Evolutionary conservation across 2,113 vertebrate genomes (phyloP).

Genomic region (Poicephalus meyeri): DNA sequence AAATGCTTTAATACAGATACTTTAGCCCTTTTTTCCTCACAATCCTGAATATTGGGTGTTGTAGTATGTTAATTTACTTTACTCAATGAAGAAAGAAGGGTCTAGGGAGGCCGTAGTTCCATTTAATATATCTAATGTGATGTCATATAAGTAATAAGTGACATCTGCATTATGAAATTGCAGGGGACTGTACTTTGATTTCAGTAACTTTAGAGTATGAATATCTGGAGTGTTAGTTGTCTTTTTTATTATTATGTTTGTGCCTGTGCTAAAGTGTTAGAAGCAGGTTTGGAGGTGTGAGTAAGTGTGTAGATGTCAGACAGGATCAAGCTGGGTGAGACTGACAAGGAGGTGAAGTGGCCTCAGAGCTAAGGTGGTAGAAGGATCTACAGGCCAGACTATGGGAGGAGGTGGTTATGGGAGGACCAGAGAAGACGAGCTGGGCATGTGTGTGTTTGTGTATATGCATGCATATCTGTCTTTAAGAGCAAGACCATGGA

Average conservation of each 20-base stretch:
- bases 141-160: not conserved
- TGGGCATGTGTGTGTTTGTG: not conserved
- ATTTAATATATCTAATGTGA: not conserved
- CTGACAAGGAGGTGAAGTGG: not conserved
- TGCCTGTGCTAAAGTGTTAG: fast-evolving
- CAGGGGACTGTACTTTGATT: not conserved
- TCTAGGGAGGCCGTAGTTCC: not conserved
- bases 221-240: not conserved
- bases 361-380: not conserved
- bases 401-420: not conserved
- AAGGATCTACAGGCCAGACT: not conserved
- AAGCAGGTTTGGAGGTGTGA: not conserved
- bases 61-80: not conserved
- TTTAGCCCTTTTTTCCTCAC: not conserved
- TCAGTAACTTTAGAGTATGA: not conserved
- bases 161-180: not conserved
- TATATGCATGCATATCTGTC: too few species aligned
- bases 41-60: not conserved
- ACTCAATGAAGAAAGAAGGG: not conserved
- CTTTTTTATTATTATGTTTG: not conserved
- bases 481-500: not conserved
- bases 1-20: not conserved
- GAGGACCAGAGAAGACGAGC: not conserved
- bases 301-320: not conserved
- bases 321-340: not conserved